Base-by-base conservation (phyloP, 2,888 invertebrate genomes). In the Sericinus montela region DNA sequence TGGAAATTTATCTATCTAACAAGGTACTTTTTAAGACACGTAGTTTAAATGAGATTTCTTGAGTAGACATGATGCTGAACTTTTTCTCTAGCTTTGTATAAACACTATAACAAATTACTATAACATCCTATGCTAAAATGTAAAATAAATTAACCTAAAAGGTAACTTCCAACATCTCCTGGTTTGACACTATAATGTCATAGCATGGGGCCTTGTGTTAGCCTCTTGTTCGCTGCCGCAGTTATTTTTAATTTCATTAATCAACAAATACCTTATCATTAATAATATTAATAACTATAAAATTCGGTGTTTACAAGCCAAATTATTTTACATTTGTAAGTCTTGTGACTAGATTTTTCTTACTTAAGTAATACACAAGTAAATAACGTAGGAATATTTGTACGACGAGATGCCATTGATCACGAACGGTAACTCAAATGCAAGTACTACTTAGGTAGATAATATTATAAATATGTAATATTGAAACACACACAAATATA, bases 351-450 rank as follows among this genome's bases (percentile, higher is more conserved):
- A 88, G 88, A 88, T 83, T 85, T 85, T 81, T 69, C 84, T 85
- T 87, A 86, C 68, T 75, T 80, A 83, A 80, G 76, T 80, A 85
- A 81, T 85, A 87, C 80, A 69, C 76, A 80, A 80, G 80, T 86
- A 85, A 83, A 83, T 81, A 87, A 86, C 83, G 84, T 87, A 88
- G 88, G 87, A 87, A 87, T 88, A 88, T 88, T 88, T 88, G 88
- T 88, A 88, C 88, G 88, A 87, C 85, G 82, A 86, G 87, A 87
- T 87, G 87, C 86, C 86, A 86, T 83, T 78, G 80, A 86, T 87
- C 84, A 88, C 87, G 85, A 87, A 81, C 85, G 88, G 88, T 88
- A 88, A 88, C 87, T 87, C 84, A 87, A 88, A 87, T 88, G 87
- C 87, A 85, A 86, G 82, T 83, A 80, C 72, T 81, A 44, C n/a